Base-by-base conservation (phyloP, 2,113 vertebrate species). In the Gymnarchus niloticus region DNA sequence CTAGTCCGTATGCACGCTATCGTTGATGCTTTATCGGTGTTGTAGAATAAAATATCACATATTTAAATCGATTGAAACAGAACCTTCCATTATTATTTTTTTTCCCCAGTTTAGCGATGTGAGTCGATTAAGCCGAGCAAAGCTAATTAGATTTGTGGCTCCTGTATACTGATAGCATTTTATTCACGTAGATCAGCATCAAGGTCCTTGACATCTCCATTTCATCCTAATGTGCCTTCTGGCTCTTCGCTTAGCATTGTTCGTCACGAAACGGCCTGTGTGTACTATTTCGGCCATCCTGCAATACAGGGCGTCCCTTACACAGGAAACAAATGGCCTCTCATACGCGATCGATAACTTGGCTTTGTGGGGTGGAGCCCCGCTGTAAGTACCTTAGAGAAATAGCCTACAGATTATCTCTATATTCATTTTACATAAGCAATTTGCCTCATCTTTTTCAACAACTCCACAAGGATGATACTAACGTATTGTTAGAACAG, bases 181-280 rank as follows among this genome's bases (percentile, higher is more conserved):
- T 44, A 81, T 81, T 81, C n/a, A 49, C 49, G 48, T 25, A 49
- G 49, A 48, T 48, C 48, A 17, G n/a, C 1, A 25, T 44, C 48
- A 28, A 23, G 10, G 23, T 46, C 48, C 77, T 51, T 81, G 41
- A 48, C 48, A 81, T 81, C 44, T 51, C 48, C 33, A 73, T 81
- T 41, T 25, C 77, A 51, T 81, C 44, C 77, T 81, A 23, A 81
- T 81, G 5, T 25, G n/a, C 77, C 77, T 81, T 81, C 77, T 81
- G 77, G 23, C 77, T 51, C 77, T 81, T 23, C 77, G 25, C 77
- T 81, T 48, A 49, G 77, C 10, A 51, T 49, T 81, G 77, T 46
- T 51, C 48, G 41, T 73, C n/a, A 49, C 77, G n/a, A 10, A 49
- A 17, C 12, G 49, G 77, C 7, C 77, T 25, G 23, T 56, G 12